Conservation (phyloP, 2,888 invertebrate species). For the Unio delphinus region DNA sequence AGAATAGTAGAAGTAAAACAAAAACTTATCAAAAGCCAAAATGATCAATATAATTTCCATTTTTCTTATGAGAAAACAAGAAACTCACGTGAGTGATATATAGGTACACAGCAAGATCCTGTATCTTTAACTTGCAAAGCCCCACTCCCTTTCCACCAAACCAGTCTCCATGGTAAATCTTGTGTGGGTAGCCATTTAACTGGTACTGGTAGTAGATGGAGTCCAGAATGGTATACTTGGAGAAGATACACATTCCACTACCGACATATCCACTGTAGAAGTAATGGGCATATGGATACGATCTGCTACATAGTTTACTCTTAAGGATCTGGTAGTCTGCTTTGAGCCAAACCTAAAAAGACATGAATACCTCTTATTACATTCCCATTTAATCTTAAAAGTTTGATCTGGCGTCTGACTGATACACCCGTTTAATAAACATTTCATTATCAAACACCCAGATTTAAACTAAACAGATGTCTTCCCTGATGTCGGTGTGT, state of each 20-base stretch:
- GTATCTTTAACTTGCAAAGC: conserved; percentile 66
- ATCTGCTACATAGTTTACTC: conserved; percentile 75
- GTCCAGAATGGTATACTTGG: conserved; percentile 75
- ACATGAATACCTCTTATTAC: not conserved
- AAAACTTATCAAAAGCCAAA: no score
- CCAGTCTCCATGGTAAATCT: conserved; percentile 98
- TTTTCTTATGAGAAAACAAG: not conserved
- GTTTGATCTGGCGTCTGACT: no score
- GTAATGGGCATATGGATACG: conserved; percentile 89
- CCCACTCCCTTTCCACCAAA: conserved; percentile 91
- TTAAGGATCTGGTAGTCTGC: conserved; percentile 85
- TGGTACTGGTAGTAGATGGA: conserved; percentile 94
- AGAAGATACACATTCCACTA: conserved; percentile 70
- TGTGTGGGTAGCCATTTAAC: conserved; percentile 97
- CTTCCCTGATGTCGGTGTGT: no score
- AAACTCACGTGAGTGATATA: conserved; percentile 93
- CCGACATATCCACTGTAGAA: conserved; percentile 78
- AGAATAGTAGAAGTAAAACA: no score
- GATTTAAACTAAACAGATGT: no score
- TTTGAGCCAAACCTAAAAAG: conserved; percentile 83
- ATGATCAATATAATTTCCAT: no score
- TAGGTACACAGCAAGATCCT: conserved; percentile 81
- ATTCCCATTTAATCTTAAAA: no score
- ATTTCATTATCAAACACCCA: no score
- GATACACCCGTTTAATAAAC: no score